phyloP scores from a whole-genome alignment of 64 coral and sea anemone species.

The Orbicella faveolata region DNA sequence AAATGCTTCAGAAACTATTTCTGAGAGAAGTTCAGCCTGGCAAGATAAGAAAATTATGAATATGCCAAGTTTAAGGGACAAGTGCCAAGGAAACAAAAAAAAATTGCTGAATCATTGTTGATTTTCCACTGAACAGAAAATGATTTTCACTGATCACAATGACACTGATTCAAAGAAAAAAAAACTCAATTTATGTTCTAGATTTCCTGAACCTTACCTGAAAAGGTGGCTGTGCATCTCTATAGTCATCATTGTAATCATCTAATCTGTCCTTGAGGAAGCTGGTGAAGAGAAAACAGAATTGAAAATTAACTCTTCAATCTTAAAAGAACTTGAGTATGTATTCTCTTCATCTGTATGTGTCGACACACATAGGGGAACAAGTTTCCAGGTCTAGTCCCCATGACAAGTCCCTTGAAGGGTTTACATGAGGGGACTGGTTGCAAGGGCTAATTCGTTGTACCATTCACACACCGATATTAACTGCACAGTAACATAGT shows the following conservation, averaged over 20 bases:
- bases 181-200: no score
- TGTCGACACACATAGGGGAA: no score
- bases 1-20: slow-evolving; percentile 68
- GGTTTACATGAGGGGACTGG: background rate
- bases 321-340: no score
- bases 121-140: no score
- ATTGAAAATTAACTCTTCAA: background rate
- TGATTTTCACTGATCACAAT: background rate
- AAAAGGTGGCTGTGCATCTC: slow-evolving; percentile 76
- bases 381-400: no score
- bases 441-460: no score
- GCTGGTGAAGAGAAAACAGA: slow-evolving; percentile 22
- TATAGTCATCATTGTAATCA: slow-evolving; percentile 87
- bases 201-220: slow-evolving; percentile 1
- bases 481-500: no score
- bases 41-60: background rate
- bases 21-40: slow-evolving; percentile 77
- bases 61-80: background rate
- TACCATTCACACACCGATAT: no score
- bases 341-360: background rate
- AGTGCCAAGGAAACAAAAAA: background rate
- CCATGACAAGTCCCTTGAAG: no score
- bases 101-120: no score
- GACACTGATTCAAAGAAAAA: background rate
- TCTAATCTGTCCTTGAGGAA: slow-evolving; percentile 85